Conservation (phyloP, 2,113 vertebrate species). For the Xyrauchen texanus region DNA sequence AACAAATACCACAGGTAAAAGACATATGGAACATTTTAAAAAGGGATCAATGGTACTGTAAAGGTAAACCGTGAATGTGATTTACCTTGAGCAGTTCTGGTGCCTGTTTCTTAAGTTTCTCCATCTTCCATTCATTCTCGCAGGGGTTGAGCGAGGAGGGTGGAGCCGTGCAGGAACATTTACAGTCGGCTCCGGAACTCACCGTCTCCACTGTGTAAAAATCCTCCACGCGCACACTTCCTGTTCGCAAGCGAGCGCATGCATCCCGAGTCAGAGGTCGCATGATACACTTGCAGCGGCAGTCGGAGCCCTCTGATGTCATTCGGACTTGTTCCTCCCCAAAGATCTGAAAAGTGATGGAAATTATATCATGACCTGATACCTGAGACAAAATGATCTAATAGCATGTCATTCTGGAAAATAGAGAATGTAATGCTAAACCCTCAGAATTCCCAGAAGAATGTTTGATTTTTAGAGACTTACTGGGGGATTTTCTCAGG, state of each 20-base stretch:
- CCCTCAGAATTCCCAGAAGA: too few species aligned
- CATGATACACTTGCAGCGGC: conserved; percentile 96
- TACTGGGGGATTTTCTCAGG: too few species aligned
- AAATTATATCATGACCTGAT: background rate
- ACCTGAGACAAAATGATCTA: too few species aligned
- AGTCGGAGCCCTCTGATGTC: conserved; percentile 93
- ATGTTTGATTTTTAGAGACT: too few species aligned
- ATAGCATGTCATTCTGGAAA: background rate
- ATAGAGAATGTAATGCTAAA: too few species aligned
- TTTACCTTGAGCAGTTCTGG: conserved; percentile 85
- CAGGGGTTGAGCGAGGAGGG: conserved; percentile 95
- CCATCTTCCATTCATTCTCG: conserved; percentile 96
- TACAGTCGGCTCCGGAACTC: conserved; percentile 89
- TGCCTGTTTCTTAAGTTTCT: conserved; percentile 93
- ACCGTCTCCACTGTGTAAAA: conserved; percentile 95
- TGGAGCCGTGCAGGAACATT: conserved; percentile 90
- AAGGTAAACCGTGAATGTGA: background rate
- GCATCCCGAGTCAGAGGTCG: conserved; percentile 88
- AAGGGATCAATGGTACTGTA: too few species aligned
- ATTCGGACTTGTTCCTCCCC: conserved; percentile 90
- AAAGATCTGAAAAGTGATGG: conserved; percentile 74
- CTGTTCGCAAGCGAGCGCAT: conserved; percentile 81
- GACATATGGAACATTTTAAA: too few species aligned
- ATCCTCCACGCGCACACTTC: conserved; percentile 82
- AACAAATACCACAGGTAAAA: too few species aligned